These are phyloP conservation scores for Eugnorisma glareosa DNA, from an alignment of 2,888 invertebrate species.

Conservation along the genomic window DNA sequence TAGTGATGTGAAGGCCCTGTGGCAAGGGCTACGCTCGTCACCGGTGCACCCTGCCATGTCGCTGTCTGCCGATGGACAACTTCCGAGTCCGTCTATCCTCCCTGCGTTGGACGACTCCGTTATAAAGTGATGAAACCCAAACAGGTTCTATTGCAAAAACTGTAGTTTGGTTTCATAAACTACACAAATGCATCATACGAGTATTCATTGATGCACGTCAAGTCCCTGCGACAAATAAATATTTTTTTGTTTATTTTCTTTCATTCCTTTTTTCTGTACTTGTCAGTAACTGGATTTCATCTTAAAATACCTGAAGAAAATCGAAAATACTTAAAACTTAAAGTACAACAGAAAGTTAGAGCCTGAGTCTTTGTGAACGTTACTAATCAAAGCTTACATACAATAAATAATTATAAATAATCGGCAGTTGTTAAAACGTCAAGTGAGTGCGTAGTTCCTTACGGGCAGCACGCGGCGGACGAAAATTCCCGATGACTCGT, in stretches of 20 bases:
- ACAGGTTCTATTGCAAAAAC: neutral
- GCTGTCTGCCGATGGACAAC: neutral
- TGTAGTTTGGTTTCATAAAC: neutral
- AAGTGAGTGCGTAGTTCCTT: conserved; percentile 44
- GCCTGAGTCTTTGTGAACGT: neutral
- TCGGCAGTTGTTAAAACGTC: conserved; percentile 26
- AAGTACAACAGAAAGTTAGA: neutral
- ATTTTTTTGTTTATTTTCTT: too few relatives aligned
- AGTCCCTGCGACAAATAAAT: too few relatives aligned
- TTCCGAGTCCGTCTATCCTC: neutral
- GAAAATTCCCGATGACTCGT: conserved; percentile 58
- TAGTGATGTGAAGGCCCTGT: neutral
- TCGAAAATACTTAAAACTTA: neutral
- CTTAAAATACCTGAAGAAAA: neutral
- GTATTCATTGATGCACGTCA: too few relatives aligned
- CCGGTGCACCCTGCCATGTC: neutral
- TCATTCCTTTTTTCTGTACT: neutral
- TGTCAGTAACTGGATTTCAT: neutral
- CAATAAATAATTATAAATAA: conserved; percentile 21
- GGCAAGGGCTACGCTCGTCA: neutral
- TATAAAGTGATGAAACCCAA: neutral
- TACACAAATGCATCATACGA: neutral
- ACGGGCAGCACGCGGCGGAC: conserved; percentile 1
- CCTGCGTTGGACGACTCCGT: neutral
- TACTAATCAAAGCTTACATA: conserved; percentile 1